Conservation (phyloP, 1,140 invertebrate genomes). For the Aplysia californica region DNA sequence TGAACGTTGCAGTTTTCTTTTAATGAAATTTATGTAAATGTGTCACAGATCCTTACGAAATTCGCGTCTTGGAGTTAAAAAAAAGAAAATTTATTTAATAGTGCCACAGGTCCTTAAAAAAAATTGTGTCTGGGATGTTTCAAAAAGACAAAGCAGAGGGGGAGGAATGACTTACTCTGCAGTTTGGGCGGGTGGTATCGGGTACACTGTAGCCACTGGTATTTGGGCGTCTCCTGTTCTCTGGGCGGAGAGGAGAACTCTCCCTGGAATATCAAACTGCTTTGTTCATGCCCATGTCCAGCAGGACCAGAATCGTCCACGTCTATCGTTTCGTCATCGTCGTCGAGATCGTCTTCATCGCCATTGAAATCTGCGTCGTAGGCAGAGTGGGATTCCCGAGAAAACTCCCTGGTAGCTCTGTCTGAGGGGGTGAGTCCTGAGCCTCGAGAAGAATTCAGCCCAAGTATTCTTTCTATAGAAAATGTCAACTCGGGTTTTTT, state of each 20-base stretch:
- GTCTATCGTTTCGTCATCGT: constrained; percentile 4
- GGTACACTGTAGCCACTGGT: constrained; percentile 78
- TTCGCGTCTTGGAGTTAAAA: no score
- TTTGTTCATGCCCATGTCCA: neutral
- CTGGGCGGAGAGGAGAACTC: neutral
- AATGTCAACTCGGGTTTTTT: constrained; percentile 35
- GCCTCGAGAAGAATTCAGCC: constrained; percentile 7
- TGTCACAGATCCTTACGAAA: no score
- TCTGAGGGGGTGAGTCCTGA: neutral
- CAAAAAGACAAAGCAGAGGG: no score
- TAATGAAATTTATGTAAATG: no score
- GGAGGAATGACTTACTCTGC: constrained; percentile 78
- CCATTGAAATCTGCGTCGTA: constrained; percentile 18
- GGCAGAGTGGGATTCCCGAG: neutral
- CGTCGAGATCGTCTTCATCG: constrained; percentile 5
- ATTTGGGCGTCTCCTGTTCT: constrained; percentile 30
- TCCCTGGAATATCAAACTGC: neutral
- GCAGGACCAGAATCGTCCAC: neutral
- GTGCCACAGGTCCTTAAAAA: no score
- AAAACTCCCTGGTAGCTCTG: neutral
- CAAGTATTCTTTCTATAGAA: constrained; percentile 56
- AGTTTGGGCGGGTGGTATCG: constrained; percentile 80
- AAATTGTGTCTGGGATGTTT: no score
- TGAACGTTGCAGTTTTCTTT: no score
- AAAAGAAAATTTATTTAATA: no score